Evolutionary conservation across 2,888 invertebrate species (phyloP).

Genomic region (Cataglyphis albicans): DNA sequence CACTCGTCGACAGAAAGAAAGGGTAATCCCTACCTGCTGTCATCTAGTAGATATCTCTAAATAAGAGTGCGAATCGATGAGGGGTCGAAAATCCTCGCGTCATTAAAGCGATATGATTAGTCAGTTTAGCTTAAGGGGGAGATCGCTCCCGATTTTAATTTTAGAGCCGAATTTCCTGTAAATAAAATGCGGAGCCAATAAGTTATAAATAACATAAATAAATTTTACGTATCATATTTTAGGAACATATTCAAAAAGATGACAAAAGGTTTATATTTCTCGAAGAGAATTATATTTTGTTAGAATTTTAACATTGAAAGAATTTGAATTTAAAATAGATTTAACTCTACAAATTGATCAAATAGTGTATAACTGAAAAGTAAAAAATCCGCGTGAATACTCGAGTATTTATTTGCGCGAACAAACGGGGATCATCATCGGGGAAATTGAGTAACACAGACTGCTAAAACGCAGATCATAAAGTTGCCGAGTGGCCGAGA

Average conservation of each 20-base stretch:
- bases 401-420: not conserved
- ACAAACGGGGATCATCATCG: slow-evolving; percentile 11
- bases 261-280: not conserved
- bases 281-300: not conserved
- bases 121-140: slow-evolving; percentile 8
- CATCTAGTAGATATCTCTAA: slow-evolving; percentile 10
- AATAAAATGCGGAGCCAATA: not conserved
- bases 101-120: slow-evolving; percentile 49
- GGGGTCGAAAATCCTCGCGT: slow-evolving; percentile 54
- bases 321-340: not conserved
- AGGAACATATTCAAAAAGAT: not conserved
- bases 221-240: not conserved
- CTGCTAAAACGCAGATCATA: slow-evolving; percentile 46
- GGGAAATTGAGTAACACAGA: slow-evolving; percentile 18
- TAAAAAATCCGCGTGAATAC: not conserved
- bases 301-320: not conserved
- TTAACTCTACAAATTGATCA: not conserved
- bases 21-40: slow-evolving; percentile 77
- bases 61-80: slow-evolving; percentile 52
- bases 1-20: slow-evolving; percentile 61
- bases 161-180: not conserved
- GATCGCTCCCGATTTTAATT: not conserved
- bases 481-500: slow-evolving; percentile 34
- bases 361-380: not conserved
- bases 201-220: not conserved